phyloP scores from a whole-genome alignment of 2,797 vertebrate genomes.

The Phataginus tricuspis region DNA sequence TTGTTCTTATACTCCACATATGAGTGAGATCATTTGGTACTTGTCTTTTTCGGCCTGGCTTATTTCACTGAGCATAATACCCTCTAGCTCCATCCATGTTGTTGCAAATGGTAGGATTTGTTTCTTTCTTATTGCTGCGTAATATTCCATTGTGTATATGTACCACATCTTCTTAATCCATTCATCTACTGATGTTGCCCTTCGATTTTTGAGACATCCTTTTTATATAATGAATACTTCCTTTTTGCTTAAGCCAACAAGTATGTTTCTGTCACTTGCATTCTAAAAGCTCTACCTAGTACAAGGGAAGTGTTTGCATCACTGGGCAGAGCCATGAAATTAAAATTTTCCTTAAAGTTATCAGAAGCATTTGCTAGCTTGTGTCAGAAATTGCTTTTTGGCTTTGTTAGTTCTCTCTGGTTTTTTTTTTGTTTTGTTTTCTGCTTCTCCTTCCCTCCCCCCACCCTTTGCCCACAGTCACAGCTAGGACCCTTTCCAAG shows the following conservation, averaged over 20 bases:
- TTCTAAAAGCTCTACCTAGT: not conserved
- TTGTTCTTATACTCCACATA: too few relatives aligned
- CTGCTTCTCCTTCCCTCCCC: not conserved
- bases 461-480: not conserved
- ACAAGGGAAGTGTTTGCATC: not conserved
- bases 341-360: not conserved
- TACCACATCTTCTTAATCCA: too few relatives aligned
- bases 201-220: not conserved
- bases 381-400: not conserved
- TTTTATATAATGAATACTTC: not conserved
- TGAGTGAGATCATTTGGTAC: too few relatives aligned
- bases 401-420: not conserved
- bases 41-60: too few relatives aligned
- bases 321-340: not conserved
- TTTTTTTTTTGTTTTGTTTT: constrained; percentile 30
- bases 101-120: too few relatives aligned
- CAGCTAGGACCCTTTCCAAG: constrained; percentile 53
- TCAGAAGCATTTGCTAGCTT: not conserved
- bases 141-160: too few relatives aligned
- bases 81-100: too few relatives aligned
- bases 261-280: not conserved
- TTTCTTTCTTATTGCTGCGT: too few relatives aligned
- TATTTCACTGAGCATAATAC: too few relatives aligned
- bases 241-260: not conserved
- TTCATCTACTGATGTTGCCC: too few relatives aligned